Evolutionary conservation across 2,113 vertebrate genomes (phyloP), one percentile per base, ranked within the genome.

Genomic region (Corapipo altera): DNA sequence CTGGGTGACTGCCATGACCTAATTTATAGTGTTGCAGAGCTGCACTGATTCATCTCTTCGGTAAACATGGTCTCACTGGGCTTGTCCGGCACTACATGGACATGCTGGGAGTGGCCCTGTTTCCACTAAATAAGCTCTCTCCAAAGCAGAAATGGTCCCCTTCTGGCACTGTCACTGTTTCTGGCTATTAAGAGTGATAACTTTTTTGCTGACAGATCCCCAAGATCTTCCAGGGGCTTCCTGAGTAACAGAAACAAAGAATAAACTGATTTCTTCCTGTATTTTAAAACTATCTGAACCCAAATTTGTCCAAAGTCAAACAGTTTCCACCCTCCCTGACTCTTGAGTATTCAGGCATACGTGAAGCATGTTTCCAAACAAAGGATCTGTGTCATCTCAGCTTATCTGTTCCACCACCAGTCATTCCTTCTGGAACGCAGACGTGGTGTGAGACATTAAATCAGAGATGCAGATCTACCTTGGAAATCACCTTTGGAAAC

Each of bases 41-140:
- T 78, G 80, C 55, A 15, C 62, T 96, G 97, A 97, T 97, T 97
- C 97, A 96, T 95, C 96, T 95, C 94, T 93, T 97, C 91, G 94
- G 98, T 95, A 97, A 98, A 96, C 85, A 8, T 1, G 9, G 71
- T 95, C 91, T 97, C 75, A 3, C 92, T 75, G 96, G 95, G 70
- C 83, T 81, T 69, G 87, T 71, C 54, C 48, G 2, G 49, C n/a
- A 85, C 39, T 76, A 54, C 23, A 74, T 28, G 65, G 71, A 28
- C 7, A 72, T 72, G 71, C 64, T 95, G 84, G 52, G 66, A 85
- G 52, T 52, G 59, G 59, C 49, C n/a, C 23, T 52, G 11, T 32
- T 82, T 76, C 54, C 64, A 72, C 49, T 26, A 48, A 37, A 57
- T 5, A 21, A 83, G 35, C 35, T 67, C 54, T 80, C 76, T 48